phyloP scores from a whole-genome alignment of 2,888 invertebrate genomes.

The Ophioninae sp. region DNA sequence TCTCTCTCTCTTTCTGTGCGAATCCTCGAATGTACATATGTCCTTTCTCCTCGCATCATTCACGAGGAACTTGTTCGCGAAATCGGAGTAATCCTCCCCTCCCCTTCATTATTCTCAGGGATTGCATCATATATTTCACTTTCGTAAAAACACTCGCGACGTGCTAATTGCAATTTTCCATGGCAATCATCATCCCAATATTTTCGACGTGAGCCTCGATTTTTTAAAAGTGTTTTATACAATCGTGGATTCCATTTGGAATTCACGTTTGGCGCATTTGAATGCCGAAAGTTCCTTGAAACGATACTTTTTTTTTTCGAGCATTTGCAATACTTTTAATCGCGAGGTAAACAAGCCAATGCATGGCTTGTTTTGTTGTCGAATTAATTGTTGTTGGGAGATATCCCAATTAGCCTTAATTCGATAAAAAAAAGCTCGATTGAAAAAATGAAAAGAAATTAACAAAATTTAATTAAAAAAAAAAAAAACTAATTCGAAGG shows the following conservation, averaged over 20 bases:
- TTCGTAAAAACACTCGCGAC: not conserved
- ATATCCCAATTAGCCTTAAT: too few relatives aligned
- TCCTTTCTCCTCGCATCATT: slow-evolving; percentile 46
- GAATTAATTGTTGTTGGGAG: too few relatives aligned
- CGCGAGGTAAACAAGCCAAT: too few relatives aligned
- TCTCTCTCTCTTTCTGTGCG: slow-evolving; percentile 1
- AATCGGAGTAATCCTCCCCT: slow-evolving; percentile 40
- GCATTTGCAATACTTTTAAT: too few relatives aligned
- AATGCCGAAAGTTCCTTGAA: not conserved
- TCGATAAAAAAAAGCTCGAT: too few relatives aligned
- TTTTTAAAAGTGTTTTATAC: not conserved
- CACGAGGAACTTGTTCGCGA: slow-evolving; percentile 35
- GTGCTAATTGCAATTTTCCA: not conserved
- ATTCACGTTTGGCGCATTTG: not conserved
- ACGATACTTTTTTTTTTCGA: too few relatives aligned
- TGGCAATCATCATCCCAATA: not conserved
- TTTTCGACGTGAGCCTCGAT: not conserved
- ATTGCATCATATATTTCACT: not conserved
- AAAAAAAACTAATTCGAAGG: too few relatives aligned
- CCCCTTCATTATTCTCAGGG: slow-evolving; percentile 3
- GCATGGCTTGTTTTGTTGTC: too few relatives aligned
- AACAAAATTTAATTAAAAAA: too few relatives aligned
- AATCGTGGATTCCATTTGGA: not conserved
- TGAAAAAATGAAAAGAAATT: too few relatives aligned
- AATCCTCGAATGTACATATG: slow-evolving; percentile 14